Base-by-base conservation (phyloP, 1,140 invertebrate species). In the Trissolcus basalis region DNA sequence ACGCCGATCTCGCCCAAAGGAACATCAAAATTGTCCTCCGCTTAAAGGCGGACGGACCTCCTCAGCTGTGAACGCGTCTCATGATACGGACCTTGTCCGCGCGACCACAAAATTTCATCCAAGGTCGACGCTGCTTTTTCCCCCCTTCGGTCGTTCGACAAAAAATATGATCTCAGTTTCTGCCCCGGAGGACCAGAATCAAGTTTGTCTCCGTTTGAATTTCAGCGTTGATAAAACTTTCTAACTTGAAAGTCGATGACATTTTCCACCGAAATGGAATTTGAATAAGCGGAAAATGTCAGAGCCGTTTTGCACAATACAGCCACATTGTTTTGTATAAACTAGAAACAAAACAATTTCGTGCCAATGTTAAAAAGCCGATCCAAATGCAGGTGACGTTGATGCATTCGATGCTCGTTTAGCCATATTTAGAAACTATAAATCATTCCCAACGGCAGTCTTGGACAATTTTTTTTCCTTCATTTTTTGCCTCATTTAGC, bases 1-100 rank as follows among this genome's bases (percentile, higher is more conserved):
- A 77, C 74, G 53, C 56, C 63, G 63, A 77, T 65, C 74, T 71
- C 45, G 14, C 68, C 50, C 61, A 67, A 63, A 68, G 56, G 56
- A 50, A 58, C 53, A 70, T 77, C 61, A 32, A 71, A 71, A 71
- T 68, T 71, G 45, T 67, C 49, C 64, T 64, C 54, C 67, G 49
- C 60, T 39, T 45, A 64, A 61, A 75, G 59, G 59, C 64, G 10
- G 59, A 69, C 27, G 41, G 49, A 41, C 53, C 7, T 45, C 12
- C 11, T 7, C 11, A n/a, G 43, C 43, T 44, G 12, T 14, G 13
- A n/a, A 44, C 43, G 45, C 53, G 39, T 16, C 39, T 54, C 35
- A n/a, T 11, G 65, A 60, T 69, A 69, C 43, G 13, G 11, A 7
- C 3, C 7, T 13, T 41, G 8, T 10, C 9, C 19, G 12, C 1